Evolutionary conservation across 2,797 vertebrate genomes (phyloP), one percentile per base, ranked within the genome.

Genomic region (Gouania willdenowi): DNA sequence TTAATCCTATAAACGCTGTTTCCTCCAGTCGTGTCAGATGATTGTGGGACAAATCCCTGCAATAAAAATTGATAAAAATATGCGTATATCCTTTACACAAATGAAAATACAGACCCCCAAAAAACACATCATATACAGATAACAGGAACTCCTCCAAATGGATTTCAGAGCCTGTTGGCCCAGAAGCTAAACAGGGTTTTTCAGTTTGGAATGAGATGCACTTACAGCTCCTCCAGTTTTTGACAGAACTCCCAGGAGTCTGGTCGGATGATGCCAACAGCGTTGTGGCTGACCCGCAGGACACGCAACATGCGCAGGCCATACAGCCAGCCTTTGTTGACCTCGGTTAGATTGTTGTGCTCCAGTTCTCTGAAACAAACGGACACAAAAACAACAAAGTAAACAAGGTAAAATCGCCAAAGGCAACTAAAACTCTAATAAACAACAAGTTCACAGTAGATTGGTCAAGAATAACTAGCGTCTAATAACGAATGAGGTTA

Each of bases 221-320:
- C 94, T 94, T 73, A 98, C 95, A 98, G 86, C 69, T 97, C 94
- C 26, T 94, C 90, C 13, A 98, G 88, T 38, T 91, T 94, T 58
- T 95, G 94, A 88, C 94, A 98, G 82, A 98, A 98, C 74, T 98
- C 96, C 96, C 96, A 98, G 0, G 96, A 93, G 50, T 98, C 95
- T 44, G 92, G 90, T 55, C 92, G 91, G 79, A 98, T 92, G 70
- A 88, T 85, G 71, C 85, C 84, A 37, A 98, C 88, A 41, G 90
- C 85, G 63, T 98, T 98, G 65, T 96, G 94, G 84, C 84, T 91
- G 60, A 98, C 66, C 7, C 91, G 89, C 41, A 98, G 90, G 12
- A 91, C 81, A 1, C 93, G 92, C 40, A 98, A 79, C 45, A 92
- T 92, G 69, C 91, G 84, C 43, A 98, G 84, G 27, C 96, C 96